Percentiles rank a stretch among this genome's conserved stretches.
Conservation (phyloP, 2,888 invertebrate species). For the Scrobipalpa costella region DNA sequence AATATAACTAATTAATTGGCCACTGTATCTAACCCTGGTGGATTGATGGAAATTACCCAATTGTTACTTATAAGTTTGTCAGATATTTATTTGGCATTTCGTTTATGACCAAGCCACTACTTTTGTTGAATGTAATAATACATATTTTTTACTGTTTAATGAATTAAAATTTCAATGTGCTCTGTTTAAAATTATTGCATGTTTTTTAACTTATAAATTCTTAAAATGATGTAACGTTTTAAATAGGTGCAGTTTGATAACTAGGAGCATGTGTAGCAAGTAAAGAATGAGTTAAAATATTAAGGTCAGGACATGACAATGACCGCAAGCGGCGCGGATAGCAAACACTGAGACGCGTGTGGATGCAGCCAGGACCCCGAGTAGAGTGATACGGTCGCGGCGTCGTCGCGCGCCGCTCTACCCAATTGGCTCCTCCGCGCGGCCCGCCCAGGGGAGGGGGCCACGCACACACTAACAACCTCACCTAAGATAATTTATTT, state of each 20-base stretch:
- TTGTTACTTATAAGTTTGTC: too few relatives aligned
- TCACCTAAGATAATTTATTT: slow-evolving; percentile 81
- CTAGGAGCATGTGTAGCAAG: slow-evolving; percentile 11
- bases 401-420: slow-evolving; percentile 79
- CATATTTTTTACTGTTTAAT: too few relatives aligned
- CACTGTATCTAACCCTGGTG: too few relatives aligned
- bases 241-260: background rate
- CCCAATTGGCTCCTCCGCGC: slow-evolving; percentile 76
- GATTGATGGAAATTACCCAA: too few relatives aligned
- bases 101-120: too few relatives aligned
- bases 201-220: too few relatives aligned
- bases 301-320: slow-evolving; percentile 51
- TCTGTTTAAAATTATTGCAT: too few relatives aligned
- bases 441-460: slow-evolving; percentile 77
- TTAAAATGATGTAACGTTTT: background rate
- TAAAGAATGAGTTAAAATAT: slow-evolving; percentile 50
- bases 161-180: too few relatives aligned
- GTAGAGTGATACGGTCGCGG: slow-evolving; percentile 65
- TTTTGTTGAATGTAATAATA: too few relatives aligned
- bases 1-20: too few relatives aligned
- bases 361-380: slow-evolving; percentile 48
- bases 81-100: too few relatives aligned
- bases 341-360: slow-evolving; percentile 44
- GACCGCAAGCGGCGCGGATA: slow-evolving; percentile 37
- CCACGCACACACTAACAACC: slow-evolving; percentile 71